phyloP scores from a whole-genome alignment of 2,888 invertebrate genomes.

The Pristionchus japonicus region DNA sequence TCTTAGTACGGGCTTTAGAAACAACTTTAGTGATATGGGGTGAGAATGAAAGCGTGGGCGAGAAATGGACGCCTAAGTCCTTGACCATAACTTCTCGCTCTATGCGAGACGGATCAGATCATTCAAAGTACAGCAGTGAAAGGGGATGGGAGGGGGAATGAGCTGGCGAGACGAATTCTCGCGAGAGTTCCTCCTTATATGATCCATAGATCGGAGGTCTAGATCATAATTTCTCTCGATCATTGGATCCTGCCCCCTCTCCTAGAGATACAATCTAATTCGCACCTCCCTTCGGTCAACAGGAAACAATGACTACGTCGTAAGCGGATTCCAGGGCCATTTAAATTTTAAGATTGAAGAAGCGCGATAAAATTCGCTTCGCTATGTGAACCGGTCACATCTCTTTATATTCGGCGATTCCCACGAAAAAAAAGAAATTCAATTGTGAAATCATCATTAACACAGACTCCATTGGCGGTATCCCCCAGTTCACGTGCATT shows the following conservation, averaged over 20 bases:
- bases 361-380: neutral
- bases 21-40: no score
- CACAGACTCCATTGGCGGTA: neutral
- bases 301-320: neutral
- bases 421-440: neutral
- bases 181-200: neutral
- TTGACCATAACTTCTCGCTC: neutral
- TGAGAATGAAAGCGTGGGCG: no score
- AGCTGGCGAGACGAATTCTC: neutral
- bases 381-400: neutral
- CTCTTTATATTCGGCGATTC: neutral
- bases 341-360: neutral
- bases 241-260: neutral
- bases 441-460: slow-evolving; percentile 19
- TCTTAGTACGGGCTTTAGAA: no score
- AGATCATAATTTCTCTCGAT: neutral
- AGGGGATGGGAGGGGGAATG: neutral
- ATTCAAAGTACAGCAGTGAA: slow-evolving; percentile 5
- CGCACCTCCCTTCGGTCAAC: neutral
- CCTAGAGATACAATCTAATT: neutral
- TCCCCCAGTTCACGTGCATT: neutral
- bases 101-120: neutral
- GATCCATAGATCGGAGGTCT: neutral
- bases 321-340: neutral
- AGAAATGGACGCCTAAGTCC: no score